Base-by-base conservation (phyloP, 1,140 invertebrate genomes). In the Drosophila sproati region DNA sequence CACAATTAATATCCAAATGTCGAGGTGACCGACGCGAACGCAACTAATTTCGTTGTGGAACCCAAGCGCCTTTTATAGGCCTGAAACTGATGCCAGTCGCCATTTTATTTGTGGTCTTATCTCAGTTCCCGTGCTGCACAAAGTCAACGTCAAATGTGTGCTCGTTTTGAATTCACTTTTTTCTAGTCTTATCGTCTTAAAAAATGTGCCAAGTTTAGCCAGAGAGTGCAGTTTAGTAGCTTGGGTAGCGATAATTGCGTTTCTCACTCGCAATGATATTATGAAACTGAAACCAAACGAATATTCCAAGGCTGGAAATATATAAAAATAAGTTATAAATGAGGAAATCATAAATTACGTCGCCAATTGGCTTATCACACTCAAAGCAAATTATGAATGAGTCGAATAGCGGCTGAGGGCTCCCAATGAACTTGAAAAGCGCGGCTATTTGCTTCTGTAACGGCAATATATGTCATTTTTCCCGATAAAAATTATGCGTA, bases 181-280 rank as follows among this genome's bases (percentile, higher is more conserved):
- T 63, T 52, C 4, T 56, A 20, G 48, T 43, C 73, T 82, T 83
- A 83, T 87, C 83, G 66, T 5, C 32, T 29, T 28, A 35, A 12
- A 39, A 54, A 74, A 20, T 80, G 63, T 83, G 80, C 80, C 76
- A 88, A 88, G 82, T 83, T 88, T 45, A 88, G 34, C 43, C 68
- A 35, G 29, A 28, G 28, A 41, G 57, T 74, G 52, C 57, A 74
- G 56, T 70, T 74, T 32, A 70, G 72, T 32, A 70, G 62, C 57
- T 51, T 35, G 4, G 5, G 2, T 29, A 35, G 72, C 57, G 72
- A 80, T 78, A 79, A 68, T 57, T 54, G 7, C 6, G 28, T 47
- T 80, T 66, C 66, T 59, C 35, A 57, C 59, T 60, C 61, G 31
- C 43, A 32, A 50, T 47, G 66, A 74, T 67, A 68, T 72, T 61